Evolutionary conservation across 2,113 vertebrate species (phyloP), one percentile per base, ranked within the genome.

Genomic region (Heterotilapia buettikoferi): DNA sequence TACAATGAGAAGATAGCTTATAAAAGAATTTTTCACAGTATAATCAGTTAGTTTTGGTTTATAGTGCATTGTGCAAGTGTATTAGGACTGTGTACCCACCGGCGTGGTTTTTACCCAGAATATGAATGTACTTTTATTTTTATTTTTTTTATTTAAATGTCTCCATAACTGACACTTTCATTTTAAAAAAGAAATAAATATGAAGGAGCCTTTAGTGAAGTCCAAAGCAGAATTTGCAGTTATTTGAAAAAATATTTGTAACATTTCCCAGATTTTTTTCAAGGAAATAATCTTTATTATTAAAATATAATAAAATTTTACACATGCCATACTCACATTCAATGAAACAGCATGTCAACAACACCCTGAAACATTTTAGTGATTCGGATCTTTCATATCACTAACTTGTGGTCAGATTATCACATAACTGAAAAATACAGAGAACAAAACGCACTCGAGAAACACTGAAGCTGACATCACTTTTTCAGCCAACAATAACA

Each of bases 401-500:
- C 53, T 57, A 73, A 93, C 47, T 84, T 92, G 47, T 76, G 66
- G 86, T 92, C 83, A 93, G 24, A 89, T 90, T 84, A 88, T 89
- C 80, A 45, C 66, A 82, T 38, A 86, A 84, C 24, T 80, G 52
- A 82, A 86, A 95, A 92, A 86, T 53, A 80, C 79, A 8, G 80
- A 16, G 61, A 91, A 93, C 90, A 93, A 95, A 93, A 94, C 85
- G 86, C 91, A 93, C 93, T 93, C 29, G 56, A 93, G 92, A 90
- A 88, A 92, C 83, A 93, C 68, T 89, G 93, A 93, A 90, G 92
- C 90, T 94, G 94, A 94, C 94, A 93, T 92, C 86, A 92, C 90
- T 92, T 90, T 93, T 92, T 85, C 86, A 90, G 92, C 93, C 91
- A 95, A 95, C 93, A 94, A 92, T 95, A 92, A 94, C 89, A 92